Percentiles rank a stretch among this genome's conserved stretches.
Evolutionary conservation across 2,113 vertebrate genomes (phyloP).

Genomic region (Ophthalmolycus amberensis): DNA sequence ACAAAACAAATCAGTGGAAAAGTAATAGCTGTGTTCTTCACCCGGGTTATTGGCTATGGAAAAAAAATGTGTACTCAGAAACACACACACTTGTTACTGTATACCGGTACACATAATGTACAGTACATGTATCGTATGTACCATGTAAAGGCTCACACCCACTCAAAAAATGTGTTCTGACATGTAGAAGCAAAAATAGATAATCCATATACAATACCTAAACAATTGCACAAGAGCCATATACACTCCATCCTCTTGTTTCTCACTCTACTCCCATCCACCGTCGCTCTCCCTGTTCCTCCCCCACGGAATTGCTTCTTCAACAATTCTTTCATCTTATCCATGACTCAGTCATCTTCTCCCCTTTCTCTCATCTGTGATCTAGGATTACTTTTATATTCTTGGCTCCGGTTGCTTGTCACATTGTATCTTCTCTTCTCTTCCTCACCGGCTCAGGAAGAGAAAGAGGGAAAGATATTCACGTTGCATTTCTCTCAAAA

Average conservation of each 20-base stretch:
- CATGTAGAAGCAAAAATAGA: neutral
- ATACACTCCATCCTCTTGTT: slow-evolving; percentile 26
- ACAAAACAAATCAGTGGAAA: slow-evolving; percentile 5
- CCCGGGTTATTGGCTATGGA: neutral
- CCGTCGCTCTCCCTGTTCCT: slow-evolving; percentile 16
- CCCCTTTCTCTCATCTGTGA: slow-evolving; percentile 47
- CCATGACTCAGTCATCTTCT: slow-evolving; percentile 43
- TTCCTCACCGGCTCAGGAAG: slow-evolving; percentile 20
- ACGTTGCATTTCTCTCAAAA: slow-evolving; percentile 3
- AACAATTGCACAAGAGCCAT: slow-evolving; percentile 17
- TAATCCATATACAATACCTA: slow-evolving; percentile 4
- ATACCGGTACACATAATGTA: neutral
- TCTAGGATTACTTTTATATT: slow-evolving; percentile 55
- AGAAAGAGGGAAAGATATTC: slow-evolving; percentile 31
- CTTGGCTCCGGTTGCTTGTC: slow-evolving; percentile 27
- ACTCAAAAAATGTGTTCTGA: slow-evolving; percentile 7
- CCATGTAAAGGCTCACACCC: neutral
- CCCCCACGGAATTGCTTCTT: slow-evolving; percentile 28
- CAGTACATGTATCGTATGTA: neutral
- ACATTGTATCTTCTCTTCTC: slow-evolving; percentile 21
- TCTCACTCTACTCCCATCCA: slow-evolving; percentile 39
- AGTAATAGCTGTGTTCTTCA: neutral
- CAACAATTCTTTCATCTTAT: slow-evolving; percentile 42
- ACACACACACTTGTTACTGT: neutral
- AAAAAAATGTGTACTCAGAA: neutral